A percentile compares a stretch with the other conserved stretches of the same genome.
These are phyloP conservation scores for Montipora foliosa DNA, from an alignment of 64 coral and sea anemone species.

Conservation along the genomic window DNA sequence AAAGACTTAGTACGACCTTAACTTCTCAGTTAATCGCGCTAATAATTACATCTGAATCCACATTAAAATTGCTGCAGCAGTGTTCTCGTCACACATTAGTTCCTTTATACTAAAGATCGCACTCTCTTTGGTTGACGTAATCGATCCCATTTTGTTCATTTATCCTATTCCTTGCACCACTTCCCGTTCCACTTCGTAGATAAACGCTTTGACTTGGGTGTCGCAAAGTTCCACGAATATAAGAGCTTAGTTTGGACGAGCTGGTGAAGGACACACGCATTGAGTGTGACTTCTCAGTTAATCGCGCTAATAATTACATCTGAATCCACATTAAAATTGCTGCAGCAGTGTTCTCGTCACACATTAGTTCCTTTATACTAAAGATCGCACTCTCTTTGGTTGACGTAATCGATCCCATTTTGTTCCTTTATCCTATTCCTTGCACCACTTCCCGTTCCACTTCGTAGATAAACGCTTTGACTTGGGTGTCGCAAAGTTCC, in stretches of 20 bases:
- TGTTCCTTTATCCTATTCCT: not conserved
- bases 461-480: not conserved
- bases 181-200: not conserved
- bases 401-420: not conserved
- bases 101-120: not conserved
- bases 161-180: not conserved
- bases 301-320: no score
- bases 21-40: no score
- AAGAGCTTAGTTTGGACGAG: conserved; percentile 13
- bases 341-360: no score
- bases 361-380: not conserved
- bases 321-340: no score
- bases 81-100: no score
- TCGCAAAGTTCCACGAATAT: conserved; percentile 4
- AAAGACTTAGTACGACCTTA: no score
- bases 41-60: no score
- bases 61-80: no score
- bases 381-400: conserved; percentile 8
- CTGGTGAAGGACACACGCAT: conserved; percentile 82
- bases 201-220: not conserved
- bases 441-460: not conserved
- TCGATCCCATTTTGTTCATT: not conserved
- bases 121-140: not conserved
- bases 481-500: not conserved
- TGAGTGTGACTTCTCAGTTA: conserved; percentile 6